A percentile compares a stretch with the other conserved stretches of the same genome.
Evolutionary conservation across 2,888 invertebrate genomes (phyloP).

Genomic region (Tipula lateralis): DNA sequence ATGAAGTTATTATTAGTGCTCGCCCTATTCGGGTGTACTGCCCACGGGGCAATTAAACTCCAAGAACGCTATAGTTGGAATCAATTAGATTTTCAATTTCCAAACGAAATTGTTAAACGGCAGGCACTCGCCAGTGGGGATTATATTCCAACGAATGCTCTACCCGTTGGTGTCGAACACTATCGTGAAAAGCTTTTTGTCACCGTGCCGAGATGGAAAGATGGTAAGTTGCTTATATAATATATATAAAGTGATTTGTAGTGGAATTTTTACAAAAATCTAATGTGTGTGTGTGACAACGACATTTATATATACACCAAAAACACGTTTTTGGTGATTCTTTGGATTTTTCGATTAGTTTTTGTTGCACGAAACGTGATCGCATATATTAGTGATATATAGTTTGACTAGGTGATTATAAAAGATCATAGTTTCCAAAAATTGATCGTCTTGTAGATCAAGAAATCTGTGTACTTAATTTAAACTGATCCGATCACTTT

Average conservation of each 20-base stretch:
- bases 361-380: background rate
- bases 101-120: constrained; percentile 57
- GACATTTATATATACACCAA: background rate
- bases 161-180: constrained; percentile 78
- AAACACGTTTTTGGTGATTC: background rate
- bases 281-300: background rate
- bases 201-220: constrained; percentile 73
- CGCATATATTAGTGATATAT: background rate
- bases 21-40: background rate
- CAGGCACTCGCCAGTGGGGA: constrained; percentile 61
- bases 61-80: constrained; percentile 73
- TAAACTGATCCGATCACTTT: too few relatives aligned
- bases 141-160: constrained; percentile 69
- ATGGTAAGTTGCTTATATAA: constrained; percentile 54
- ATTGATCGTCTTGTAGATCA: too few relatives aligned
- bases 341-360: background rate
- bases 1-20: background rate
- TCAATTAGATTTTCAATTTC: constrained; percentile 69
- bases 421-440: too few relatives aligned
- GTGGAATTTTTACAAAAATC: background rate
- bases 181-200: constrained; percentile 79
- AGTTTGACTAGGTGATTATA: too few relatives aligned
- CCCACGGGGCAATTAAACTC: constrained; percentile 50
- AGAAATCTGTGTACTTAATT: too few relatives aligned
- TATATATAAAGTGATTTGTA: background rate